Percentiles rank a stretch among this genome's conserved stretches.
phyloP scores from a whole-genome alignment of 2,113 vertebrate genomes.

The Pseudorasbora parva region DNA sequence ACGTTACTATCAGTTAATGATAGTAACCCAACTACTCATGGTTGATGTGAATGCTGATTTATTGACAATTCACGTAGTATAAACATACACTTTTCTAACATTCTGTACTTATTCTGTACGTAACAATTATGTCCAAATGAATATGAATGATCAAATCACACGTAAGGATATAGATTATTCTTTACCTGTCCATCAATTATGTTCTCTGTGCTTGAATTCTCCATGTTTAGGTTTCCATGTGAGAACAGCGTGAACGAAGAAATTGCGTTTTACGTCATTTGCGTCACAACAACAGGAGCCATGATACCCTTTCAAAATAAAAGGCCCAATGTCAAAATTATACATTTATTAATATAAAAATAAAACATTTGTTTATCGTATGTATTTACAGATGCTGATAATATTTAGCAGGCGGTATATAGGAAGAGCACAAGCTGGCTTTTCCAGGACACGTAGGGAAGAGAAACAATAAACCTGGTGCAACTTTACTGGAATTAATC shows the following conservation, averaged over 20 bases:
- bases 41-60: not conserved
- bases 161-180: not conserved
- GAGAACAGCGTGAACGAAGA: constrained; percentile 15
- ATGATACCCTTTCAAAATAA: not conserved
- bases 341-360: no score
- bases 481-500: no score
- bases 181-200: not conserved
- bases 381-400: not conserved
- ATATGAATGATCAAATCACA: not conserved
- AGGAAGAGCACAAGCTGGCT: no score
- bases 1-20: not conserved
- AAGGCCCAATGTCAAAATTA: not conserved
- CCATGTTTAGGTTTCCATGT: constrained; percentile 41
- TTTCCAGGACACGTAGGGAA: no score
- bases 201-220: not conserved
- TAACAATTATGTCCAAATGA: not conserved
- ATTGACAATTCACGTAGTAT: not conserved
- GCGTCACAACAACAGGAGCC: not conserved
- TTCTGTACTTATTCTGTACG: not conserved
- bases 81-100: not conserved
- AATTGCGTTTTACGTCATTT: constrained; percentile 5
- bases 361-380: not conserved
- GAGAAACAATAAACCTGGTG: no score
- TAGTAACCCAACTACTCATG: not conserved
- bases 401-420: not conserved